Conservation (phyloP, 2,113 vertebrate species). For the Corythornis madagascariensis region DNA sequence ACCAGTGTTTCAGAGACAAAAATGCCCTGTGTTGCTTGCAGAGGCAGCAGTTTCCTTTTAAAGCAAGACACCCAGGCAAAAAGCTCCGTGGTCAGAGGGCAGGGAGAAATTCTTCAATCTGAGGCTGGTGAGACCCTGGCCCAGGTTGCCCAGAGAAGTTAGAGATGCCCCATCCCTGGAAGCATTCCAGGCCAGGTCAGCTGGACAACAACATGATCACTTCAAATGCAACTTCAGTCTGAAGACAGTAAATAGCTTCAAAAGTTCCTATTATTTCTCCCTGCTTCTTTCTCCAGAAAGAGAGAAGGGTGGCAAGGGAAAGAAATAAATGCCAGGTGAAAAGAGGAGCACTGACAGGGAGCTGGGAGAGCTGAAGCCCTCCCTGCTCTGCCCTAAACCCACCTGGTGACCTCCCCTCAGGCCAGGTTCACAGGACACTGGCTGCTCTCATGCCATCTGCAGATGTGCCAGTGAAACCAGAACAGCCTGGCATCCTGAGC, state of each 20-base stretch:
- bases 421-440: not conserved
- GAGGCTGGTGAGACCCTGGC: not conserved
- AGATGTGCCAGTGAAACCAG: not conserved
- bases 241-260: not conserved
- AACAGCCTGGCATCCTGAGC: not conserved
- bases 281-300: not conserved
- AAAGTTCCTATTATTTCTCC: not conserved
- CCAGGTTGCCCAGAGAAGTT: not conserved
- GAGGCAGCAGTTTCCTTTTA: not conserved
- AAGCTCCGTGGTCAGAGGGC: not conserved
- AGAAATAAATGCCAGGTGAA: not conserved
- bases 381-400: not conserved
- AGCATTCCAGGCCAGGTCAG: not conserved
- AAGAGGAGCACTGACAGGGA: not conserved
- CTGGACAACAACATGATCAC: fast-evolving
- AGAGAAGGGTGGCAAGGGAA: not conserved
- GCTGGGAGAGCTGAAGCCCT: not conserved
- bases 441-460: not conserved
- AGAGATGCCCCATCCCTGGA: not conserved
- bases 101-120: not conserved
- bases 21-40: not conserved
- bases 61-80: fast-evolving
- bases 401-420: not conserved
- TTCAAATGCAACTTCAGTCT: not conserved
- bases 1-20: not conserved